These are phyloP conservation scores for Thymallus thymallus DNA, from an alignment of 2,113 vertebrate genomes.

Conservation along the genomic window DNA sequence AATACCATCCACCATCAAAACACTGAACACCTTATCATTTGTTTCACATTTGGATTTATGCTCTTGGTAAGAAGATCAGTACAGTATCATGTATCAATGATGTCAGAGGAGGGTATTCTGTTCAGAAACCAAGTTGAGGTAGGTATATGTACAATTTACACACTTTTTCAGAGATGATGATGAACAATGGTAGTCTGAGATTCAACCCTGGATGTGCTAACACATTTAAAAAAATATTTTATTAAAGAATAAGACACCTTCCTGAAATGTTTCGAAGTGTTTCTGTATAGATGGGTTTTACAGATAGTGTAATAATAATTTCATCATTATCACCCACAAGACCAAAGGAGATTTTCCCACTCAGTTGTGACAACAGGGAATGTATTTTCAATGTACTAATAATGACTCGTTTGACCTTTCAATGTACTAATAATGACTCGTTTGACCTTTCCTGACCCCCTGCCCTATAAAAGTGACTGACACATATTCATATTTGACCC, in stretches of 20 bases:
- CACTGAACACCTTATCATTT: background rate
- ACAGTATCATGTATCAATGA: background rate
- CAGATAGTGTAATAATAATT: background rate
- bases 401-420: background rate
- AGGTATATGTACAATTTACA: conserved; percentile 76
- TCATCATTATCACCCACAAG: background rate
- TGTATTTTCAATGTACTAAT: background rate
- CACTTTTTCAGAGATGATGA: background rate
- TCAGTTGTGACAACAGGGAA: background rate
- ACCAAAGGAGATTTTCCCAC: background rate
- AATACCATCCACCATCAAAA: background rate
- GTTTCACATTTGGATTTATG: background rate
- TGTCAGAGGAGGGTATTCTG: conserved; percentile 26
- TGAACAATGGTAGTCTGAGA: background rate
- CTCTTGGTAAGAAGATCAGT: background rate
- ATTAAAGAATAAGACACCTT: background rate
- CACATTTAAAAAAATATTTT: background rate
- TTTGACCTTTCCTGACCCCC: background rate
- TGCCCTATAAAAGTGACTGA: conserved; percentile 16
- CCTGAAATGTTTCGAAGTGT: background rate
- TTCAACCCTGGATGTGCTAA: conserved; percentile 3
- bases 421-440: background rate
- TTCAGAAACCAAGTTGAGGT: conserved; percentile 74
- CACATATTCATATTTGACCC: background rate
- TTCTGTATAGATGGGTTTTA: background rate